phyloP scores from a whole-genome alignment of 2,797 vertebrate species.

The Craterocephalus amniculus region DNA sequence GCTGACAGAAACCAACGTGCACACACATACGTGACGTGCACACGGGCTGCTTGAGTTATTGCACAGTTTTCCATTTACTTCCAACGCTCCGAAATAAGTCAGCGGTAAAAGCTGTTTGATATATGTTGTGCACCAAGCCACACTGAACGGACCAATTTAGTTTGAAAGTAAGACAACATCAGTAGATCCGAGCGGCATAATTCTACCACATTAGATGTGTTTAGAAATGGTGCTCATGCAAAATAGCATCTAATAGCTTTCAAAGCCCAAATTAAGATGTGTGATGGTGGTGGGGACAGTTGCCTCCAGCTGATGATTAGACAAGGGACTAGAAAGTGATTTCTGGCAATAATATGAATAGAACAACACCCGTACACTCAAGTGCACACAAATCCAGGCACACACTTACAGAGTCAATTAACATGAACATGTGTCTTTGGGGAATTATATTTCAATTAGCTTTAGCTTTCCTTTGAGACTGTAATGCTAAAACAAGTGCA shows the following conservation, averaged over 20 bases:
- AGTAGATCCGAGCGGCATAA: slow-evolving; percentile 33
- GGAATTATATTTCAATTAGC: slow-evolving; percentile 84
- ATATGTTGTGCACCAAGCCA: slow-evolving; percentile 3
- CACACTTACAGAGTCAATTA: slow-evolving; percentile 75
- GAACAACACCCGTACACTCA: slow-evolving; percentile 47
- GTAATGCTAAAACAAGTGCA: slow-evolving; percentile 66
- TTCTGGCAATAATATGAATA: slow-evolving; percentile 60
- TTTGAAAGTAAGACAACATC: slow-evolving; percentile 31
- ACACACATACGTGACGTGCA: slow-evolving; percentile 8
- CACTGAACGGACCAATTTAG: slow-evolving; percentile 4
- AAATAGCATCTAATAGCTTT: slow-evolving; percentile 61
- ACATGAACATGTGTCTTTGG: slow-evolving; percentile 75
- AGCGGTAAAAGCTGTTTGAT: slow-evolving; percentile 20
- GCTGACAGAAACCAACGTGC: slow-evolving; percentile 18
- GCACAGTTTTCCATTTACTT: slow-evolving; percentile 15
- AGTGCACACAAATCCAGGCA: slow-evolving; percentile 28
- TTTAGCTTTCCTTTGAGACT: slow-evolving; percentile 73
- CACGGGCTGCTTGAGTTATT: not conserved
- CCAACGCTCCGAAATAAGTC: slow-evolving; percentile 27
- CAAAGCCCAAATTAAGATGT: slow-evolving; percentile 70
- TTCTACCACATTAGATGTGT: slow-evolving; percentile 39
- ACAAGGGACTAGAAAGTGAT: slow-evolving; percentile 70
- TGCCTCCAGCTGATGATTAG: slow-evolving; percentile 70
- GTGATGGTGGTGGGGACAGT: not conserved
- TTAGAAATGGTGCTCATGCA: slow-evolving; percentile 48